Conservation (phyloP, 2,113 vertebrate species). For the Ptilorrhoa leucosticta region DNA sequence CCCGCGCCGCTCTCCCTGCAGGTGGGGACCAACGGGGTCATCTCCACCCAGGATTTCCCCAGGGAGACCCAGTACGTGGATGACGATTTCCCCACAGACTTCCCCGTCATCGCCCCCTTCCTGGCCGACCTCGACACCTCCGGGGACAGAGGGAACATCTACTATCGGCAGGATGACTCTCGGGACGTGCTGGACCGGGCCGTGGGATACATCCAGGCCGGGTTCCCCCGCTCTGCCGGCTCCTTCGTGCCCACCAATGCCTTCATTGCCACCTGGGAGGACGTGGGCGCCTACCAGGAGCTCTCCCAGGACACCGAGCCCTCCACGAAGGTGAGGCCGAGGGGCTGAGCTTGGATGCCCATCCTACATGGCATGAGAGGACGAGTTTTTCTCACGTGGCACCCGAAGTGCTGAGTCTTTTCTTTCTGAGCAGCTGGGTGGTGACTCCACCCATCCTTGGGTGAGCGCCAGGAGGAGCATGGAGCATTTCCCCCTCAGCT, state of each 20-base stretch:
- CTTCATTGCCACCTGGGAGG: conserved; percentile 90
- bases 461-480: fast-evolving
- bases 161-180: conserved; percentile 85
- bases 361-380: fast-evolving
- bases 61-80: conserved; percentile 98
- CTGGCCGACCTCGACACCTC: conserved; percentile 94
- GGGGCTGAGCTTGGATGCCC: not conserved
- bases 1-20: conserved; percentile 10
- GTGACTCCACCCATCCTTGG: not conserved
- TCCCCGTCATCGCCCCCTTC: conserved; percentile 91
- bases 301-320: conserved; percentile 42
- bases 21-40: conserved; percentile 97
- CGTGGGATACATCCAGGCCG: conserved; percentile 74
- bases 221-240: conserved; percentile 73
- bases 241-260: conserved; percentile 78
- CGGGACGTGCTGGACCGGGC: conserved; percentile 70
- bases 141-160: conserved; percentile 79
- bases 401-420: fast-evolving
- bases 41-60: conserved; percentile 92
- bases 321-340: conserved; percentile 77
- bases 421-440: not conserved
- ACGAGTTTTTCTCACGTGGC: not conserved
- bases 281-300: conserved; percentile 86
- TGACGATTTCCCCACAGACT: conserved; percentile 92
- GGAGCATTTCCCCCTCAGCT: not conserved